A percentile compares a stretch with the other conserved stretches of the same genome.
Conservation (phyloP, 53 echinoderm and acorn worm genomes). For the Arbacia lixula region DNA sequence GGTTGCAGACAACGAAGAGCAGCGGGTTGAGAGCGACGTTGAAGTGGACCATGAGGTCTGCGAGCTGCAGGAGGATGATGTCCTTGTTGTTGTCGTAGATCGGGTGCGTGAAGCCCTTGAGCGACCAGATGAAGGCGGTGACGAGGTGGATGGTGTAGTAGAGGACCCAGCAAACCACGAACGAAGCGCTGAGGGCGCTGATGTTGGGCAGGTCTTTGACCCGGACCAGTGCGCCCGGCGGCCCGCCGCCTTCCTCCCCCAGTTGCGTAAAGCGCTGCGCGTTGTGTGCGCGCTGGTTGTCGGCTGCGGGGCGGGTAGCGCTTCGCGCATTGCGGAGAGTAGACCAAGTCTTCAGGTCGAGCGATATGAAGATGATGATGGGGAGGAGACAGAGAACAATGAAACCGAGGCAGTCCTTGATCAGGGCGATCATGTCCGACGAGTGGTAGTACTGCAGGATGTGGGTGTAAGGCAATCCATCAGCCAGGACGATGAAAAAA, state of each 20-base stretch:
- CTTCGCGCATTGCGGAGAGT: conserved; percentile 18
- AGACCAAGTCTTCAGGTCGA: neutral
- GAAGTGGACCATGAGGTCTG: conserved; percentile 34
- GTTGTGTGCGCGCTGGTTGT: neutral
- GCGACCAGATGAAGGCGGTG: neutral
- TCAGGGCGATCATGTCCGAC: conserved; percentile 8
- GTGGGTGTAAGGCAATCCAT: neutral
- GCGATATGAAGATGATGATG: neutral
- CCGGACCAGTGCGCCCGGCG: conserved; percentile 15
- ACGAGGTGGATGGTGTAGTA: neutral
- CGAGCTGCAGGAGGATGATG: neutral
- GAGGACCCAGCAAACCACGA: conserved; percentile 23
- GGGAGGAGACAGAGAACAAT: conserved; percentile 24
- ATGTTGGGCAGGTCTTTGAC: conserved; percentile 7
- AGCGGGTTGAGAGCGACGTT: conserved; percentile 49
- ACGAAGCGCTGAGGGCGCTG: neutral
- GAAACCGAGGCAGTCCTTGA: conserved; percentile 9
- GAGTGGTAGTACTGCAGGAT: neutral
- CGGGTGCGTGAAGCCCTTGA: conserved; percentile 6
- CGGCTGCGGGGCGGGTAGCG: neutral
- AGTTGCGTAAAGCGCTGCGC: conserved; percentile 27
- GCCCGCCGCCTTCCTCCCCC: conserved; percentile 9
- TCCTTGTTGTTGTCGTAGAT: conserved; percentile 21
- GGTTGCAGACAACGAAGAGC: neutral
- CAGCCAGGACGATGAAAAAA: neutral